Conservation (phyloP, 2,888 invertebrate genomes). For the Ichneumon xanthorius region DNA sequence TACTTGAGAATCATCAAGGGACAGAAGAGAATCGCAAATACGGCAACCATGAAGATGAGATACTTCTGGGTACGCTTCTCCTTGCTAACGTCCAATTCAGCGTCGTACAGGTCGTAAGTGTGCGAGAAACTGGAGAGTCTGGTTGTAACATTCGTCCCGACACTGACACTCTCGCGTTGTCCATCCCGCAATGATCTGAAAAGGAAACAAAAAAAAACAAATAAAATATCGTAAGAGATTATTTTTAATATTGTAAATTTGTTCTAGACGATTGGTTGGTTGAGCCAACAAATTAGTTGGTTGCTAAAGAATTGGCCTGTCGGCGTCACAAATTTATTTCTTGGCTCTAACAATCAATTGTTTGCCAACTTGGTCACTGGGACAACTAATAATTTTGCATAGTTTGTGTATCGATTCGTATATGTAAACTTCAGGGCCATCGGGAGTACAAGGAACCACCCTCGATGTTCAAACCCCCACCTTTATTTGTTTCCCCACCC, state of each 20-base stretch:
- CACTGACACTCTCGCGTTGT: slow-evolving; percentile 67
- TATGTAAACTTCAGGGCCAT: too few relatives aligned
- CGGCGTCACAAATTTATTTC: too few relatives aligned
- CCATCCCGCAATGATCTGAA: slow-evolving; percentile 69
- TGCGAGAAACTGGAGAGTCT: slow-evolving; percentile 69
- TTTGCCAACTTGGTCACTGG: too few relatives aligned
- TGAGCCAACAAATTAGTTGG: too few relatives aligned
- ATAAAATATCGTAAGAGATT: background rate
- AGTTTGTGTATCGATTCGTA: too few relatives aligned
- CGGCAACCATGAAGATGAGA: slow-evolving; percentile 88
- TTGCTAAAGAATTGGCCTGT: too few relatives aligned
- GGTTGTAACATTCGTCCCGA: slow-evolving; percentile 57
- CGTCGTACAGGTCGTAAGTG: slow-evolving; percentile 86
- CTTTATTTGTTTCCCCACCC: too few relatives aligned
- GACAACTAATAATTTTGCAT: too few relatives aligned
- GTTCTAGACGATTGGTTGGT: too few relatives aligned
- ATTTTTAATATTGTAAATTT: background rate
- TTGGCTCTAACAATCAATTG: too few relatives aligned
- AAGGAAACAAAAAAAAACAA: background rate
- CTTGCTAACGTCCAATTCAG: slow-evolving; percentile 87
- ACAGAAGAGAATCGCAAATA: slow-evolving; percentile 89
- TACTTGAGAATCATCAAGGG: slow-evolving; percentile 88
- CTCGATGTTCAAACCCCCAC: too few relatives aligned
- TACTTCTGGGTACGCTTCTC: slow-evolving; percentile 90
- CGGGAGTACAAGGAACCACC: too few relatives aligned